Evolutionary conservation across 2,797 vertebrate genomes (phyloP).

Genomic region (Tragopan temminckii): DNA sequence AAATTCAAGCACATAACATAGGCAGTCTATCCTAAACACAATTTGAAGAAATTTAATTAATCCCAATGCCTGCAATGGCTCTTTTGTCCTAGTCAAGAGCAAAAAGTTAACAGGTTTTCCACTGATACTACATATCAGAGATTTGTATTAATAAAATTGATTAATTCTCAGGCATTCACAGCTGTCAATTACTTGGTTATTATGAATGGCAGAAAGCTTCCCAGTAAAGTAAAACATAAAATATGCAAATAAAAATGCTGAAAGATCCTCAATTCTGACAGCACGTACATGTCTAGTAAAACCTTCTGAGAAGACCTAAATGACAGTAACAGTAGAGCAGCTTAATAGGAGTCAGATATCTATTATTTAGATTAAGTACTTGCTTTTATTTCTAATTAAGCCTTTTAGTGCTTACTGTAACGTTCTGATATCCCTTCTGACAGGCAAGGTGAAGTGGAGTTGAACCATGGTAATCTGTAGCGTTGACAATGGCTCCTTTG

Average conservation of each 20-base stretch:
- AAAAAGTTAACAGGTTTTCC: background rate
- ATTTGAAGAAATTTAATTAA: background rate
- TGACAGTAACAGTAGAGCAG: background rate
- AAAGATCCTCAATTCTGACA: background rate
- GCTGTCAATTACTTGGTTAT: background rate
- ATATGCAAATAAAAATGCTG: background rate
- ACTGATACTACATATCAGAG: background rate
- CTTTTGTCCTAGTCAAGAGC: background rate
- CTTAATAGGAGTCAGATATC: background rate
- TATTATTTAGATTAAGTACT: background rate
- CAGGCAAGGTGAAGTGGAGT: slow-evolving; percentile 95
- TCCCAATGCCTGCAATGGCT: background rate
- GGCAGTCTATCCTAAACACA: background rate
- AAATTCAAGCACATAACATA: background rate
- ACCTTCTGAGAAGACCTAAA: background rate
- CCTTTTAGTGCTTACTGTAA: slow-evolving; percentile 85
- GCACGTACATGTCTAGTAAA: background rate
- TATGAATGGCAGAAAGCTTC: background rate
- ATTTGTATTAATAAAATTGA: background rate
- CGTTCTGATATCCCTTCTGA: slow-evolving; percentile 93
- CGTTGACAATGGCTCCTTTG: slow-evolving; percentile 91
- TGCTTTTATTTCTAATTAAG: background rate
- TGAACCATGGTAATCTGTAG: slow-evolving; percentile 93
- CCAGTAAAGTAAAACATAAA: background rate
- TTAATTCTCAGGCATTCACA: background rate